These are phyloP conservation scores for Poecilia latipinna DNA, from an alignment of 2,113 vertebrate genomes.

Conservation along the genomic window DNA sequence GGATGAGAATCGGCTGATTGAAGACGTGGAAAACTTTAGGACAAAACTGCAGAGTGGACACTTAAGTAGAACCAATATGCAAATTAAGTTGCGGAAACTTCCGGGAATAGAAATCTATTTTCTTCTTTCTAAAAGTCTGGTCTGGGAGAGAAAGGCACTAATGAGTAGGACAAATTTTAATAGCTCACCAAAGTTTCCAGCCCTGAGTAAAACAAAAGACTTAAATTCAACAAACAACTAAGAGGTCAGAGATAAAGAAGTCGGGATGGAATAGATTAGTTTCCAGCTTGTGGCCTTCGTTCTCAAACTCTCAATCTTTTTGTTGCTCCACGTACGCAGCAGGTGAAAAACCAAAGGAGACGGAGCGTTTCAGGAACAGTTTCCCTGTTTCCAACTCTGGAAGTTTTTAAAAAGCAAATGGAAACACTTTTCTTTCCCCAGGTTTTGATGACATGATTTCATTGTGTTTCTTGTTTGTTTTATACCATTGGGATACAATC, in stretches of 20 bases:
- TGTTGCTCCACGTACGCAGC: too few species aligned
- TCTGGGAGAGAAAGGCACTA: neutral
- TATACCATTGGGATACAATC: too few species aligned
- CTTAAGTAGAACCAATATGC: slow-evolving; percentile 9
- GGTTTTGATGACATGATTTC: too few species aligned
- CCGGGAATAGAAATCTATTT: neutral
- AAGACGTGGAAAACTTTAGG: slow-evolving; percentile 23
- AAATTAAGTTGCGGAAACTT: neutral
- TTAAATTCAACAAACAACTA: neutral
- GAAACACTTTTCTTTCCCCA: too few species aligned
- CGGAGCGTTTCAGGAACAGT: too few species aligned
- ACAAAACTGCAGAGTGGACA: slow-evolving; percentile 21
- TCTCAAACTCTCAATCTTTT: too few species aligned
- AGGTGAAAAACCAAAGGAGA: too few species aligned
- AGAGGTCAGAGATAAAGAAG: neutral
- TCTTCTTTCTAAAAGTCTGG: neutral
- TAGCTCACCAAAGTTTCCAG: neutral
- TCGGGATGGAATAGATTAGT: neutral
- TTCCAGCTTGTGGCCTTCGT: too few species aligned
- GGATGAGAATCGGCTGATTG: slow-evolving; percentile 52
- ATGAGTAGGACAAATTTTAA: neutral
- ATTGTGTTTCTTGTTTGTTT: too few species aligned
- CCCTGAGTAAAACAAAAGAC: neutral
- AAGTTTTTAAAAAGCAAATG: too few species aligned
- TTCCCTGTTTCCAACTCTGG: too few species aligned